These are phyloP conservation scores for Silurus glanis DNA, from an alignment of 2,113 vertebrate genomes.

Conservation along the genomic window DNA sequence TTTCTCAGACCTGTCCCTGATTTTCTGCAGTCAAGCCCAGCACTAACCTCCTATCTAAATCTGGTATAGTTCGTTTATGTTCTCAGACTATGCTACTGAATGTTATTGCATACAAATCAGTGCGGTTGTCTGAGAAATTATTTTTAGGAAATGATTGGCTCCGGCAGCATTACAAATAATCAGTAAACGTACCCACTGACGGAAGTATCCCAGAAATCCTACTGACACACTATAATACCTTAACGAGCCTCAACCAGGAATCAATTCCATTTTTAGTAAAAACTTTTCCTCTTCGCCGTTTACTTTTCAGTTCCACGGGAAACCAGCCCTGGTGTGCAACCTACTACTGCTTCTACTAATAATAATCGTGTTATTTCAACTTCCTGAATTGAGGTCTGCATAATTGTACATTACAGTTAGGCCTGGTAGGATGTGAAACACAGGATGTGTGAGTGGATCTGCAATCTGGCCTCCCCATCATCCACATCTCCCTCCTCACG, in stretches of 20 bases:
- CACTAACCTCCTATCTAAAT: not conserved
- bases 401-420: slow-evolving; percentile 37
- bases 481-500: slow-evolving; percentile 9
- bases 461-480: slow-evolving; percentile 34
- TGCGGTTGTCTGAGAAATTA: not conserved
- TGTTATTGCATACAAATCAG: not conserved
- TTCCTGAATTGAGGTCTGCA: slow-evolving; percentile 5
- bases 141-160: not conserved
- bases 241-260: not conserved
- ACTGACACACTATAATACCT: not conserved
- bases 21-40: not conserved
- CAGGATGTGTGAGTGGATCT: slow-evolving; percentile 48
- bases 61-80: not conserved
- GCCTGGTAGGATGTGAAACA: slow-evolving; percentile 45
- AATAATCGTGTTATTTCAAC: not conserved
- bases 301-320: not conserved
- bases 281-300: not conserved
- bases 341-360: not conserved
- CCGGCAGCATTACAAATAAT: not conserved
- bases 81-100: not conserved
- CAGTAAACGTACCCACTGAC: not conserved
- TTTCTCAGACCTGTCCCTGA: not conserved
- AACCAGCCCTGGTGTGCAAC: not conserved
- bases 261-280: not conserved
- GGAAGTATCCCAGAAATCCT: not conserved